Base-by-base conservation (phyloP, 2,113 vertebrate species). In the Sceloporus tristichus region DNA sequence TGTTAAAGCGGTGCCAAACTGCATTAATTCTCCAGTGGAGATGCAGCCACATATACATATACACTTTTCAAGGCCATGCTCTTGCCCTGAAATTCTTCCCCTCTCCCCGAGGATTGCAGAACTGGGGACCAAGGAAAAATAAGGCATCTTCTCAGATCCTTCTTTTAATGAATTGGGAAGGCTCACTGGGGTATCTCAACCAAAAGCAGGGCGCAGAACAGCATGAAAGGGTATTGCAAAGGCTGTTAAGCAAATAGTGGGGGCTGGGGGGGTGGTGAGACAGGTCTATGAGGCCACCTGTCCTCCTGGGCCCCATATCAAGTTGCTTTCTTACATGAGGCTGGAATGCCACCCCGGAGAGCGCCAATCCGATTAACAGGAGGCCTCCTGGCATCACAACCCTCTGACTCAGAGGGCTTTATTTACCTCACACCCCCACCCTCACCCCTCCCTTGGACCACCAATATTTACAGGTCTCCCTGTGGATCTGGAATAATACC, bases 381-480 rank as follows among this genome's bases (percentile, higher is more conserved):
- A 81, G 78, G 0, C 4, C 14, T 4, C 56, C 89, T 92, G 93
- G 87, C 76, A 83, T 38, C 85, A 79, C 74, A 40, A 54, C 6
- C 1, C 8, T 21, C 54, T 94, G 95, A 90, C 93, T 88, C 91
- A 82, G 3, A 0, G 87, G 0, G 18, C 86, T 95, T 95, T 95
- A 93, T 94, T 96, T 96, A 96, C 91, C 70, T 9, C 38, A 5
- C 38, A n/a, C 66, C 19, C 25, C 82, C 29, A 59, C 19, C 10
- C 65, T 75, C 19, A 7, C 59, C 40, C 23, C 23, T 65, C 54
- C 90, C 19, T 25, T 53, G 79, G 8, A 59, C 54, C 84, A 93
- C 94, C 96, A 86, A 11, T 71, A 78, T 91, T 94, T 89, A 76
- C 95, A 90, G 90, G 86, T 91, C 82, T 95, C 87, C n/a, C 84